Evolutionary conservation across 2,888 invertebrate species (phyloP).

Genomic region (Ptilodon capucinus): DNA sequence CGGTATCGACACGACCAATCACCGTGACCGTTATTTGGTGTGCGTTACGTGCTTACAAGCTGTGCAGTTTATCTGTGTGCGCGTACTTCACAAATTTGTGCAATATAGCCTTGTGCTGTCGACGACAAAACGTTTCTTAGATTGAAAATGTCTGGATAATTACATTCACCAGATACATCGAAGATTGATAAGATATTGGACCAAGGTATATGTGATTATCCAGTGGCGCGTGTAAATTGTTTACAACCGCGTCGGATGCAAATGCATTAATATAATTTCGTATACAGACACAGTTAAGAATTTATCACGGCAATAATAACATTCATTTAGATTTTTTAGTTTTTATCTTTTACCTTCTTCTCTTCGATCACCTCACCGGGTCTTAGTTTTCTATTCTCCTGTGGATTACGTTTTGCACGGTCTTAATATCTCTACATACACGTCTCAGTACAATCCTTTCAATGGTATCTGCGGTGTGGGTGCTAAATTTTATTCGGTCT

Average conservation of each 20-base stretch:
- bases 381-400: slow-evolving; percentile 95
- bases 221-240: slow-evolving; percentile 50
- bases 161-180: slow-evolving; percentile 42
- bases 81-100: slow-evolving; percentile 74
- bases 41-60: slow-evolving; percentile 78
- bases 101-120: slow-evolving; percentile 71
- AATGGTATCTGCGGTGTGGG: slow-evolving; percentile 52
- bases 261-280: slow-evolving; percentile 68
- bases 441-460: slow-evolving; percentile 48
- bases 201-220: slow-evolving; percentile 60
- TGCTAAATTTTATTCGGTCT: slow-evolving; percentile 54
- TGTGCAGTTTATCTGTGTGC: slow-evolving; percentile 77
- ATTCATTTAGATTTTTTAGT: slow-evolving; percentile 72
- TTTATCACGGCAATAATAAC: slow-evolving; percentile 77
- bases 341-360: slow-evolving; percentile 91
- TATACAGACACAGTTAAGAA: slow-evolving; percentile 73
- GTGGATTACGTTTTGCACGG: slow-evolving; percentile 79
- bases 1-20: slow-evolving; percentile 41
- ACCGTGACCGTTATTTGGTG: slow-evolving; percentile 65
- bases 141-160: slow-evolving; percentile 58
- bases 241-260: slow-evolving; percentile 70
- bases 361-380: slow-evolving; percentile 97
- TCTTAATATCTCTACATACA: slow-evolving; percentile 71
- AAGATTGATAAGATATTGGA: slow-evolving; percentile 1
- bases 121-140: slow-evolving; percentile 64